Percentiles rank a stretch among this genome's conserved stretches.
Conservation (phyloP, 2,888 invertebrate species). For the Gymnocheta viridis region DNA sequence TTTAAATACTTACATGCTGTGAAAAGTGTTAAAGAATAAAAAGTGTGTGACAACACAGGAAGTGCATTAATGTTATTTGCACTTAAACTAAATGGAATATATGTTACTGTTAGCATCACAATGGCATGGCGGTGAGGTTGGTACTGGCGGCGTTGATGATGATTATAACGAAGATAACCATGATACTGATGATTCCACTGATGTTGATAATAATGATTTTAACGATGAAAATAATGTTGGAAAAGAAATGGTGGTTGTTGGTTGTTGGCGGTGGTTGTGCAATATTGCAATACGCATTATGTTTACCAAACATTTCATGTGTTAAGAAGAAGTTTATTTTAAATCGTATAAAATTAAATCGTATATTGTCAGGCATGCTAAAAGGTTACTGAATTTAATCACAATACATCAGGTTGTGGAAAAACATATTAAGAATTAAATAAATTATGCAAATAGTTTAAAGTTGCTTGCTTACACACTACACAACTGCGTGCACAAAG, state of each 20-base stretch:
- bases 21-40: constrained; percentile 69
- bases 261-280: not conserved
- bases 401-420: constrained; percentile 40
- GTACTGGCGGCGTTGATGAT: not conserved
- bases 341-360: constrained; percentile 13
- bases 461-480: not conserved
- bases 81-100: constrained; percentile 69
- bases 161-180: not conserved
- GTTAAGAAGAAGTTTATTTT: not conserved
- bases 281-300: not conserved
- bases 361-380: constrained; percentile 4
- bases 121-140: constrained; percentile 4
- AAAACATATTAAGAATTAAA: constrained; percentile 27
- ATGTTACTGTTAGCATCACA: constrained; percentile 49
- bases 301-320: not conserved
- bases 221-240: constrained; percentile 3
- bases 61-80: constrained; percentile 70
- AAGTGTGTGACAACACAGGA: constrained; percentile 69
- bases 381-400: constrained; percentile 34
- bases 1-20: constrained; percentile 69
- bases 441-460: constrained; percentile 25
- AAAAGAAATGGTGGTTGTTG: not conserved
- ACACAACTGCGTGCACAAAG: not conserved
- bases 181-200: not conserved
- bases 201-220: constrained; percentile 31